Percentiles rank a stretch among this genome's conserved stretches.
Conservation (phyloP, 1,140 invertebrate species). For the Chironomus striatipennis region DNA sequence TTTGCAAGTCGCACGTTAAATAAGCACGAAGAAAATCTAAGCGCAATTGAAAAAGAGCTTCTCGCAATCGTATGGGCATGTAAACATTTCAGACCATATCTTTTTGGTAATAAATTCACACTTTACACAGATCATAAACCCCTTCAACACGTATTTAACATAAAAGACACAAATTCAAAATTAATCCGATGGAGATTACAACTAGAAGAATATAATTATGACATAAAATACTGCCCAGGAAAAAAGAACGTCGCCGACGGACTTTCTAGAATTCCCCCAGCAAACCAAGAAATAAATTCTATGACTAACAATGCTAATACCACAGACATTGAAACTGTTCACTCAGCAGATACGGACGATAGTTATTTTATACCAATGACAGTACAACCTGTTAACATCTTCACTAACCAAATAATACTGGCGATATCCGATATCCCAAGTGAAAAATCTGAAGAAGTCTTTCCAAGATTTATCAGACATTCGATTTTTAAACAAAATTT, state of each 20-base stretch:
- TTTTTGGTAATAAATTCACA: slow-evolving; percentile 35
- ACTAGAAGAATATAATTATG: slow-evolving; percentile 32
- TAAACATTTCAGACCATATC: slow-evolving; percentile 39
- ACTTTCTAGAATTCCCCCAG: background rate
- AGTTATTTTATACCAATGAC: slow-evolving; percentile 27
- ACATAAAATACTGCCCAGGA: slow-evolving; percentile 40
- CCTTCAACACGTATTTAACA: slow-evolving; percentile 36
- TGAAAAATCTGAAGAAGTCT: slow-evolving; percentile 26
- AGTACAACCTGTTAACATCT: slow-evolving; percentile 29
- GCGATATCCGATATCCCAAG: slow-evolving; percentile 25
- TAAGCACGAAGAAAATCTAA: slow-evolving; percentile 37
- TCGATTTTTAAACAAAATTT: slow-evolving; percentile 25
- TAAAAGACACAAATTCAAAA: slow-evolving; percentile 36
- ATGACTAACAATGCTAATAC: background rate
- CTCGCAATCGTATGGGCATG: slow-evolving; percentile 38
- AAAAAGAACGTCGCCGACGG: slow-evolving; percentile 28
- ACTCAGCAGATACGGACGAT: slow-evolving; percentile 23
- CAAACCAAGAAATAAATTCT: background rate
- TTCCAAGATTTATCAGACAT: slow-evolving; percentile 27
- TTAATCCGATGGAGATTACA: slow-evolving; percentile 32
- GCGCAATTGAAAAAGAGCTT: slow-evolving; percentile 35
- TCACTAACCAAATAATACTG: slow-evolving; percentile 27
- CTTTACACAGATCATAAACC: slow-evolving; percentile 29
- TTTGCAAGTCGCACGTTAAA: slow-evolving; percentile 39
- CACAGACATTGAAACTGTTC: slow-evolving; percentile 9